Conservation (phyloP, 2,888 invertebrate genomes). For the Lucinisca nassula region DNA sequence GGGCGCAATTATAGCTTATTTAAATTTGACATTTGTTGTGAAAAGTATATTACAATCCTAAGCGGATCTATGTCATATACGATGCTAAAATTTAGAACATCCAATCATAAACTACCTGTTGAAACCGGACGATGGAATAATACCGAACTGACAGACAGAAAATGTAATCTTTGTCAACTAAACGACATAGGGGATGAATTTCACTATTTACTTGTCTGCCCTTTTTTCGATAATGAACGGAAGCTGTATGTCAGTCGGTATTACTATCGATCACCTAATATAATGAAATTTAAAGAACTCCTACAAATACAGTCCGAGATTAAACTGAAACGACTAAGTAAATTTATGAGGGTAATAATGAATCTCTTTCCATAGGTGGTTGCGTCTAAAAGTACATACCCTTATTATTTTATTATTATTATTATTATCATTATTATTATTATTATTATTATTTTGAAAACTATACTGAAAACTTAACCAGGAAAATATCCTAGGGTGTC, state of each 20-base stretch:
- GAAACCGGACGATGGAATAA: neutral
- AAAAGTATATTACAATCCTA: neutral
- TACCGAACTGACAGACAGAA: neutral
- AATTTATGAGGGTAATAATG: neutral
- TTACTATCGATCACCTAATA: neutral
- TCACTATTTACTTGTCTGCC: neutral
- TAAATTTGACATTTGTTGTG: neutral
- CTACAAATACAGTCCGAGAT: neutral
- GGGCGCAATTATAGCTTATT: neutral
- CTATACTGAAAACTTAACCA: too few species aligned
- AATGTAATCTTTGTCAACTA: neutral
- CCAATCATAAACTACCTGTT: neutral
- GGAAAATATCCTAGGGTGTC: too few species aligned
- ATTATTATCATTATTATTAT: too few species aligned
- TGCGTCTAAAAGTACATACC: too few species aligned
- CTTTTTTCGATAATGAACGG: neutral
- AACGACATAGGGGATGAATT: neutral
- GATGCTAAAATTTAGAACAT: neutral
- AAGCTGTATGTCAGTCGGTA: neutral
- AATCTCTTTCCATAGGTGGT: too few species aligned
- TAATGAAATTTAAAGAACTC: neutral
- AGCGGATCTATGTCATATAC: neutral
- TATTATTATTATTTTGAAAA: too few species aligned
- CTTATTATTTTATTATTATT: too few species aligned
- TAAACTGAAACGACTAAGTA: neutral